Evolutionary conservation across 2,113 vertebrate genomes (phyloP), one percentile per base, ranked within the genome.

Genomic region (Nannobrachium achirus): DNA sequence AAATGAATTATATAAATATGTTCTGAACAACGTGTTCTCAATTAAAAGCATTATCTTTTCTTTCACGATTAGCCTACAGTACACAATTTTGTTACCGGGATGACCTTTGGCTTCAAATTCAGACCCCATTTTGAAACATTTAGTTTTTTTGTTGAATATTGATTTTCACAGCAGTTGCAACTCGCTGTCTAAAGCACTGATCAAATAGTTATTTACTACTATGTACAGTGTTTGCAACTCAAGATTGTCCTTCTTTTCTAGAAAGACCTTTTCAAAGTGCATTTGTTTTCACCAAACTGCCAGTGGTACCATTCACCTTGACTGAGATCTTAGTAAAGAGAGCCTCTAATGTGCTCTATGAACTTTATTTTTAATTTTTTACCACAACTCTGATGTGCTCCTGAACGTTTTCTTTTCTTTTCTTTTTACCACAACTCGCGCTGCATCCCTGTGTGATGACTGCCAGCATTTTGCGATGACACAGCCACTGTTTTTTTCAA

Each of bases 331-430:
- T 51, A 63, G 72, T 73, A 41, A 72, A n/a, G 60, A 69, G 44
- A 39, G 56, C 65, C 76, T 74, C 56, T 82, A 80, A 85, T 86
- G 75, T 81, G 72, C 84, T 81, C 13, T 55, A n/a, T 15, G 15
- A 63, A 69, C 9, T 50, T 48, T 48, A 13, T 48, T 67, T 70
- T 45, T 40, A 25, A 19, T 33, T 33, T 10, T 2, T 19, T 33
- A 44, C 57, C 56, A 50, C 69, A 52, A 80, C 20, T 69, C 38
- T 53, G 45, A 56, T 52, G 15, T 19, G 14, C 4, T 18, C 50
- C 41, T 70, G 53, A 73, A 46, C 2, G 11, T 64, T 51, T 0
- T 50, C 14, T 48, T 4, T 15, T 67, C 62, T 45, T 33, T 25
- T 19, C 13, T 33, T 10, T 2, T 19, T 33, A 44, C 57, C 56